phyloP scores from a whole-genome alignment of 1,140 invertebrate genomes.

The Anastrepha obliqua region DNA sequence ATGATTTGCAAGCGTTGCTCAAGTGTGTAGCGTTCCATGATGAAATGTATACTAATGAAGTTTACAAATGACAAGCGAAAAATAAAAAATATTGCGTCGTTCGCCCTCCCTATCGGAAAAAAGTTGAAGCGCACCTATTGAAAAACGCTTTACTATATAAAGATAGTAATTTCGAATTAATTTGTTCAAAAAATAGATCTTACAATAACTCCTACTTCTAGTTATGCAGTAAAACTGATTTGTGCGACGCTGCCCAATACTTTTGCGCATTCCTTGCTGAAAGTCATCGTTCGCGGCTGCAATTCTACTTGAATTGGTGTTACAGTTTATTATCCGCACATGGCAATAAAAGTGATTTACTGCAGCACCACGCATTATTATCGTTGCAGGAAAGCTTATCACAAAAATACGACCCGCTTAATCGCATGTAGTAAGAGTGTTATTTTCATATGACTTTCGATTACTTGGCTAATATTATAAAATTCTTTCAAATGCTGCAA shows the following conservation, averaged over 20 bases:
- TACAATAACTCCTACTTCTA: not conserved
- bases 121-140: too few species aligned
- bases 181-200: not conserved
- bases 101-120: too few species aligned
- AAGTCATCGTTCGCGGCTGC: constrained; percentile 83
- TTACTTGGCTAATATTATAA: constrained; percentile 29
- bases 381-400: constrained; percentile 87
- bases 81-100: too few species aligned
- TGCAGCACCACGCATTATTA: constrained; percentile 80
- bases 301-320: constrained; percentile 92
- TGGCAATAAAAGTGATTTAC: constrained; percentile 75
- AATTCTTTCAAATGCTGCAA: constrained; percentile 76
- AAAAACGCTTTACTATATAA: constrained; percentile 83
- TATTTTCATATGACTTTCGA: not conserved
- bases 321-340: constrained; percentile 80
- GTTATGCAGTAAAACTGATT: constrained; percentile 84
- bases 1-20: too few species aligned
- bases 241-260: constrained; percentile 81
- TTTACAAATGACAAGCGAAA: too few species aligned
- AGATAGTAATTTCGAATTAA: constrained; percentile 81
- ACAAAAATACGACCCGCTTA: constrained; percentile 86
- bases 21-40: too few species aligned
- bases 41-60: too few species aligned
- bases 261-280: constrained; percentile 85
- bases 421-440: constrained; percentile 85